A percentile compares a stretch with the other conserved stretches of the same genome.
Conservation (phyloP, 2,888 invertebrate species). For the Hydrotaea cyrtoneurina region DNA sequence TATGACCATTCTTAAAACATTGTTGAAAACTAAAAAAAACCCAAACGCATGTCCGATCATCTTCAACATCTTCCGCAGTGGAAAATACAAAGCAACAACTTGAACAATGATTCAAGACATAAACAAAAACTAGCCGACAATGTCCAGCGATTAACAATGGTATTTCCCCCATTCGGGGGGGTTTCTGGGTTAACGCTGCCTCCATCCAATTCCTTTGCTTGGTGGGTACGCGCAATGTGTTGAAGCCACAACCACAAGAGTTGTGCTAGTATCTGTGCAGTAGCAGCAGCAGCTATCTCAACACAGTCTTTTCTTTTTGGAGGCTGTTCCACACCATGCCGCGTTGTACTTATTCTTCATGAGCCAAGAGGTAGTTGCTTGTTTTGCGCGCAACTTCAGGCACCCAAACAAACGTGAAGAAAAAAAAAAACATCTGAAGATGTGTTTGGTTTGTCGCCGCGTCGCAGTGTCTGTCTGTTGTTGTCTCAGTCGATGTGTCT, state of each 20-base stretch:
- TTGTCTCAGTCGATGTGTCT: not conserved
- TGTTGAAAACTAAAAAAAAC: conserved; percentile 2
- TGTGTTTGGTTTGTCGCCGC: not conserved
- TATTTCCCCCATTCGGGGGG: conserved; percentile 16
- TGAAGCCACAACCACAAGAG: not conserved
- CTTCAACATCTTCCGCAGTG: not conserved
- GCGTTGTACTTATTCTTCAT: not conserved
- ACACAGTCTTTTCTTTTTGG: conserved; percentile 40
- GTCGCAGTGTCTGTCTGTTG: not conserved
- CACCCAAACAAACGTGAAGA: no score
- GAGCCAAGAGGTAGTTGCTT: not conserved
- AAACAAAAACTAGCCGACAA: not conserved
- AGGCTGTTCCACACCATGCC: conserved; percentile 33
- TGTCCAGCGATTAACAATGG: conserved; percentile 5
- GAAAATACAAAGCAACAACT: not conserved
- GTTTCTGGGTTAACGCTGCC: not conserved
- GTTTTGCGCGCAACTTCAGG: not conserved
- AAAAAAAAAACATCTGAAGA: not conserved
- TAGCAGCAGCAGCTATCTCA: conserved; percentile 12
- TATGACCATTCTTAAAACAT: conserved; percentile 46
- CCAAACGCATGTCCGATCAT: not conserved
- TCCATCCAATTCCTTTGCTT: not conserved
- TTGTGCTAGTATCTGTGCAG: not conserved
- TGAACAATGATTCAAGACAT: not conserved
- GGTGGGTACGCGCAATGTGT: not conserved